phyloP scores from a whole-genome alignment of 2,888 invertebrate species.

The Orthosia gracilis region DNA sequence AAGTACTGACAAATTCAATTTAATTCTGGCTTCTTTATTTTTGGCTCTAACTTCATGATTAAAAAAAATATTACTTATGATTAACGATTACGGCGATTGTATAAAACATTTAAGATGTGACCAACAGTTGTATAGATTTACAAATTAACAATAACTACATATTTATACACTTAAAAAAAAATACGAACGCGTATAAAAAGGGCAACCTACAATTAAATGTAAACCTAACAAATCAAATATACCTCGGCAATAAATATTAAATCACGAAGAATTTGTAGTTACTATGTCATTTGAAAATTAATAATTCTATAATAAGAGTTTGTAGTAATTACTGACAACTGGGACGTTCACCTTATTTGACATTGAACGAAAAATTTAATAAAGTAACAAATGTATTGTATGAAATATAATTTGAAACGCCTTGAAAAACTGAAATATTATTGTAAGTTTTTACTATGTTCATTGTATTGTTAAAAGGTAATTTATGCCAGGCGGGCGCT shows the following conservation, averaged over 20 bases:
- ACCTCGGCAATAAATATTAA: constrained; percentile 1
- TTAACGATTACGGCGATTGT: not conserved
- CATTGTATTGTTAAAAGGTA: too few relatives aligned
- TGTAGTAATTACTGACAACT: constrained; percentile 29
- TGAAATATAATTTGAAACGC: not conserved
- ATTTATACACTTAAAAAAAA: too few relatives aligned
- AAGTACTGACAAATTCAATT: too few relatives aligned
- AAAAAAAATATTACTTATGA: too few relatives aligned
- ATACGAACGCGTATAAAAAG: too few relatives aligned
- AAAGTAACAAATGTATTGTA: constrained; percentile 1
- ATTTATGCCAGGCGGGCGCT: too few relatives aligned
- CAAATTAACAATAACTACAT: too few relatives aligned
- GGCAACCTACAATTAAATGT: too few relatives aligned
- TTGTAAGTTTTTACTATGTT: not conserved
- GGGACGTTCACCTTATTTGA: constrained; percentile 19
- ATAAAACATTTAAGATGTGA: not conserved
- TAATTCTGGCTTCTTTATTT: too few relatives aligned
- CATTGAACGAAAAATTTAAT: constrained; percentile 23
- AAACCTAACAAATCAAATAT: not conserved
- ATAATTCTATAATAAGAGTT: constrained; percentile 14
- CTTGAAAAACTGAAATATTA: constrained; percentile 7
- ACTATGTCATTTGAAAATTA: constrained; percentile 36
- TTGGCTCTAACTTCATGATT: too few relatives aligned
- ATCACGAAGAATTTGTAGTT: not conserved
- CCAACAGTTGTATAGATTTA: too few relatives aligned